Percentiles rank a stretch among this genome's conserved stretches.
phyloP scores from a whole-genome alignment of 2,797 vertebrate species.

The Microtus agrestis region DNA sequence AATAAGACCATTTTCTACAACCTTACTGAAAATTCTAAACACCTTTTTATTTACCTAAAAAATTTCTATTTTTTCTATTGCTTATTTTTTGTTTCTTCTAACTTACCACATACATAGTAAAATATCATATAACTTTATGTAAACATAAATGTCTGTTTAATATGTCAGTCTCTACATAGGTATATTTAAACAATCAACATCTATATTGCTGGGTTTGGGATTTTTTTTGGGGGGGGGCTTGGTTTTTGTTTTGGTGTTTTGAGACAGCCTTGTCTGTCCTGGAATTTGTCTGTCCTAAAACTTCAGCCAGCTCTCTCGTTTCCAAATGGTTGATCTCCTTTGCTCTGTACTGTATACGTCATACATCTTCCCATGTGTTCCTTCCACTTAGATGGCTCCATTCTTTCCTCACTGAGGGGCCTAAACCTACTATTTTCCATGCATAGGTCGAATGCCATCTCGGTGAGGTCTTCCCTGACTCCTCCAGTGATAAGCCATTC shows the following conservation, averaged over 20 bases:
- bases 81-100: conserved; percentile 3
- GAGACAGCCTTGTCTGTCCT: background rate
- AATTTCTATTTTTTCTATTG: background rate
- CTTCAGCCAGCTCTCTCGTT: background rate
- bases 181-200: background rate
- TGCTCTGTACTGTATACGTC: background rate
- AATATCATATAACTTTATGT: background rate
- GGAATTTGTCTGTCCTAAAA: no score
- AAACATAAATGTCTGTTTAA: background rate
- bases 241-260: background rate
- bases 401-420: background rate
- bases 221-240: background rate
- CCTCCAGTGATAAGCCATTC: background rate
- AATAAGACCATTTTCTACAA: background rate
- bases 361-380: background rate
- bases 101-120: background rate
- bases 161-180: background rate
- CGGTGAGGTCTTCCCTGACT: background rate
- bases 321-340: background rate
- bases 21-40: background rate
- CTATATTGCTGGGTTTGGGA: background rate
- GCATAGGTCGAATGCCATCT: background rate
- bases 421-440: background rate
- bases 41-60: background rate
- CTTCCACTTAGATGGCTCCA: background rate